Evolutionary conservation across 2,113 vertebrate species (phyloP).

Genomic region (Cyphomyrus discorhynchus): DNA sequence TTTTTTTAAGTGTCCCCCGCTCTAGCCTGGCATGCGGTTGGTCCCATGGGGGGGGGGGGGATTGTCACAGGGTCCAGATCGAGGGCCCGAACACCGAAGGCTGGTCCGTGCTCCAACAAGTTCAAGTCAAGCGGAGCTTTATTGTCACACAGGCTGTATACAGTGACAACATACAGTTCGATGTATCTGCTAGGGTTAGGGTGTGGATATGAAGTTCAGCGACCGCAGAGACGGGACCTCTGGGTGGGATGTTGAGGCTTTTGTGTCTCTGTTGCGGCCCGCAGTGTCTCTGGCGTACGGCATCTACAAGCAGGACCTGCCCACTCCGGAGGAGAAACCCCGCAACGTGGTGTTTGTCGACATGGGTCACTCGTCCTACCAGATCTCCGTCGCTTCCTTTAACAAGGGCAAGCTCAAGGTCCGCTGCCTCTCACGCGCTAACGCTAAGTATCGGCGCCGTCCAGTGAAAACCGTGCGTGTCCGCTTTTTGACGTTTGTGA

Average conservation of each 20-base stretch:
- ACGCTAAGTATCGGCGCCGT: background rate
- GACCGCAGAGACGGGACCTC: background rate
- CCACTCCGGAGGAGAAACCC: constrained; percentile 79
- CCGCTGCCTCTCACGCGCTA: background rate
- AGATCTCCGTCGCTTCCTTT: constrained; percentile 84
- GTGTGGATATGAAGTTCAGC: background rate
- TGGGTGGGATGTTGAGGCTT: background rate
- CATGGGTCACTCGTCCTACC: constrained; percentile 91
- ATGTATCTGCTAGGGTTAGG: background rate
- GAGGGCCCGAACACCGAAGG: background rate
- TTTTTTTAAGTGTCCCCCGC: background rate
- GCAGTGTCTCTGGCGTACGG: constrained; percentile 90
- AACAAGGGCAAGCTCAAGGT: constrained; percentile 97
- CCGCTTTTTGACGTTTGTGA: background rate
- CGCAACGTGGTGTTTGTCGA: constrained; percentile 92
- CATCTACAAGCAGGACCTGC: constrained; percentile 95
- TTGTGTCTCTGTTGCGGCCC: constrained; percentile 34
- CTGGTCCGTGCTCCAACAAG: background rate
- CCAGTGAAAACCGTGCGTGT: background rate
- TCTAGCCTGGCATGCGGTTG: background rate
- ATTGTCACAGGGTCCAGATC: background rate
- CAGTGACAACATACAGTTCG: background rate
- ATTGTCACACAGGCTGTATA: background rate
- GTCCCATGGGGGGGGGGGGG: background rate
- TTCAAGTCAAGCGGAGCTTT: background rate